A percentile compares a stretch with the other conserved stretches of the same genome.
Conservation (phyloP, 2,888 invertebrate species). For the Lumbricus terrestris region DNA sequence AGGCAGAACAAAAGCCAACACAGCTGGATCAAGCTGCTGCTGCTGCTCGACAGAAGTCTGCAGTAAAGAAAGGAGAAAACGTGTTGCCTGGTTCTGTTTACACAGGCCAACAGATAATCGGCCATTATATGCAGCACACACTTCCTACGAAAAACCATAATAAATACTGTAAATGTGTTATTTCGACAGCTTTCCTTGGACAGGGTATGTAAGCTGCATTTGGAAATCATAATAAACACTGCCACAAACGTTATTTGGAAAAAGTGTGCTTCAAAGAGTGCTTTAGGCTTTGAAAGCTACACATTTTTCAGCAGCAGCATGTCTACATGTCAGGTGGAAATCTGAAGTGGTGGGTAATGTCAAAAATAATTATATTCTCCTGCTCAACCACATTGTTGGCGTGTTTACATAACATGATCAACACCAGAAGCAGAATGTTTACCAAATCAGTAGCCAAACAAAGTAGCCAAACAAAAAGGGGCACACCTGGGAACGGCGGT, state of each 20-base stretch:
- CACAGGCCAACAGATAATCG: not conserved
- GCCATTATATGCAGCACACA: not conserved
- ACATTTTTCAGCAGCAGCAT: not conserved
- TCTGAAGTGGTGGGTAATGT: not conserved
- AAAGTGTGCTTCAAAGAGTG: too few relatives aligned
- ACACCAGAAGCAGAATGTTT: too few relatives aligned
- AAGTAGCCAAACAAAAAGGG: too few relatives aligned
- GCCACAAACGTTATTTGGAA: not conserved
- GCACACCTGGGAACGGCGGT: too few relatives aligned
- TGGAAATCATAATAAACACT: not conserved
- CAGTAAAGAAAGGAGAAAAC: not conserved
- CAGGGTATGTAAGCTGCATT: not conserved
- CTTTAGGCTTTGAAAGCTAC: too few relatives aligned
- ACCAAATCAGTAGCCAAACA: too few relatives aligned
- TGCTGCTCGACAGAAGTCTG: not conserved
- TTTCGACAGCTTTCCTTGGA: not conserved
- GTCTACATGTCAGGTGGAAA: not conserved
- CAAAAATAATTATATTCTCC: too few relatives aligned
- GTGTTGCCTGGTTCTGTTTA: not conserved
- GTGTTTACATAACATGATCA: too few relatives aligned
- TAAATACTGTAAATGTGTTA: not conserved
- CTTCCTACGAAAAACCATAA: not conserved
- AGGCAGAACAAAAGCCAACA: not conserved
- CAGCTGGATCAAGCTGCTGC: not conserved
- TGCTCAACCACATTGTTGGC: not conserved